Base-by-base conservation (phyloP, 2,797 vertebrate genomes). In the Manis javanica region DNA sequence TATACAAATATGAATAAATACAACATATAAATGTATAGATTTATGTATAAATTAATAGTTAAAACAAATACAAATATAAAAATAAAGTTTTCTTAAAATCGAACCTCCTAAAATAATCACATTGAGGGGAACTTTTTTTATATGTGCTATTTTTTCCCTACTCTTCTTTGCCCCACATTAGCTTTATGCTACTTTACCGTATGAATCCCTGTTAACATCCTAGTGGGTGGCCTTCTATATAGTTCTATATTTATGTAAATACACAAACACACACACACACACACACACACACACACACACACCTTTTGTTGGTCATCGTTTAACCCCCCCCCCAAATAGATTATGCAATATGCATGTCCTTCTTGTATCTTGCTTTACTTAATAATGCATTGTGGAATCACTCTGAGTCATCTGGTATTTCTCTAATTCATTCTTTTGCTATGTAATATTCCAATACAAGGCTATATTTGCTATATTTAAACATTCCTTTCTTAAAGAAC, bases 361-460 rank as follows among this genome's bases (percentile, higher is more conserved):
- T 95, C 69, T 81, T 69, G 21, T 29, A 51, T 75, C 68, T 86
- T 81, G 31, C 31, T 90, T 86, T 92, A 86, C 57, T 82, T 68
- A 64, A 18, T 31, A 90, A 46, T 82, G 24, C 1, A 19, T 72
- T 74, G 57, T 23, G 23, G 55, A 84, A 79, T 84, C 84, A 79
- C 42, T 88, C 69, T 88, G 46, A 88, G n/a, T 84, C 26, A 94
- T 64, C 78, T 96, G 57, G 4, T 88, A 53, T 78, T 72, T 42
- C 84, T 71, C 24, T 87, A 64, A 64, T 42, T 84, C 49, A 85
- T 89, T 74, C 6, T 66, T 94, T 95, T 72, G 46, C 23, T 53
- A 29, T 12, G 34, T 53, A 74, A 16, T 71, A 87, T 87, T 81
- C 37, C 8, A 53, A 66, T 71, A 74, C 39, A 11, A 49, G 57